Evolutionary conservation across 2,797 vertebrate species (phyloP), one percentile per base, ranked within the genome.

Genomic region (Eleutherodactylus coqui): DNA sequence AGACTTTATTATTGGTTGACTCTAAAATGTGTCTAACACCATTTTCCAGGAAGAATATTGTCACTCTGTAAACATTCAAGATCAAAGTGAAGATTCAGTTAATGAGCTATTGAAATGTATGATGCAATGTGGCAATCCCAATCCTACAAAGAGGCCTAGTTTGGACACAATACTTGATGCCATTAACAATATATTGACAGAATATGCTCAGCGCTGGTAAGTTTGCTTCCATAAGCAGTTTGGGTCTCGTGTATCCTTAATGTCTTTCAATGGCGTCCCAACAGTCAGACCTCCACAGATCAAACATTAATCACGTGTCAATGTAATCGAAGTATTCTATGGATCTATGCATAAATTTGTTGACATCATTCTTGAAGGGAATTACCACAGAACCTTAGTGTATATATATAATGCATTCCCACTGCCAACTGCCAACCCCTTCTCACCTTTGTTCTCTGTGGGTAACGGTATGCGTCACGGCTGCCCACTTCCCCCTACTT

Each of bases 101-200:
- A 36, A 38, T 45, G 36, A 75, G 67, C 14, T 86, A 16, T 2
- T 73, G 7, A 75, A 64, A 36, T 64, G 32, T 55, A 53, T 86
- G 27, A 32, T 67, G 79, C 32, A 76, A 3, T 86, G 79, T 19
- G 82, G 78, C 79, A 67, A 82, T 36, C 79, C 32, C 6, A 82
- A 86, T 69, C 85, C 43, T 14, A 82, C 45, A 51, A 86, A 69
- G 36, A 73, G 85, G 36, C 79, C 79, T 64, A 32, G 29, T n/a
- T 0, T 86, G 24, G 38, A 76, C 10, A 4, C 2, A 3, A 82
- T 86, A 19, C 13, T 36, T 32, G 13, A 82, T 19, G 17, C 3
- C 34, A 55, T 86, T 27, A 1, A 41, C 19, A 11, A 75, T 24
- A 32, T 76, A 14, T 67, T 11, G 3, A 14, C 14, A 27, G 4